Evolutionary conservation across 2,797 vertebrate species (phyloP), one percentile per base, ranked within the genome.

Genomic region (Acanthis flammea): DNA sequence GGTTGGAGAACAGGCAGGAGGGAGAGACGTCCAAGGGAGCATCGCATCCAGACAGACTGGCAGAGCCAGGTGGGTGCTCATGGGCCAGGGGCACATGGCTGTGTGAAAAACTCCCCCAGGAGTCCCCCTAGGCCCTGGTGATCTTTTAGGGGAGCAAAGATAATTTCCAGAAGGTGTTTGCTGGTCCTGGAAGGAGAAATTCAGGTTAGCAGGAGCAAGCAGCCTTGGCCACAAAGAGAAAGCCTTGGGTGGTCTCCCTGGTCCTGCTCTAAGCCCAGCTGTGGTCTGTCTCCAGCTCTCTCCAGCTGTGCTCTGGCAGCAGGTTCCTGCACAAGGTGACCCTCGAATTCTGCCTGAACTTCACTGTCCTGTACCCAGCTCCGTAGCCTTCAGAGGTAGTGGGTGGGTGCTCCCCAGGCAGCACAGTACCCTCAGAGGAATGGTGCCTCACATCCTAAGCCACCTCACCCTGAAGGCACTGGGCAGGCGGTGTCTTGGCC

Each of bases 61-160:
- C 45, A 83, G 53, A 74, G 53, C 48, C 17, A 7, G 25, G 10
- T 3, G 4, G n/a, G 15, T 4, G 0, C 16, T 62, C 12, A 27
- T 0, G 2, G 62, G 10, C 13, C 0, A 3, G 61, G 44, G 47
- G 30, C 54, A 72, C 7, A 25, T 0, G 2, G 14, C 28, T 71
- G 42, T 3, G 51, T 33, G 54, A 62, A 45, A 9, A 18, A n/a
- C 31, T 70, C n/a, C 9, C 12, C 27, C 27, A 48, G 45, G 35
- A 63, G 57, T 39, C 7, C 12, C 21, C 3, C 9, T 28, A 39
- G 17, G 24, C 8, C 16, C 16, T 0, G 0, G 5, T n/a, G 65
- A 41, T 70, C 50, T 35, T 4, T 45, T 55, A 65, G 13, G 12
- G 11, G 18, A 58, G 16, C 0, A 5, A 70, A 53, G 35, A 5